Evolutionary conservation across 2,888 invertebrate species (phyloP).

Genomic region (Deroplatys truncata): DNA sequence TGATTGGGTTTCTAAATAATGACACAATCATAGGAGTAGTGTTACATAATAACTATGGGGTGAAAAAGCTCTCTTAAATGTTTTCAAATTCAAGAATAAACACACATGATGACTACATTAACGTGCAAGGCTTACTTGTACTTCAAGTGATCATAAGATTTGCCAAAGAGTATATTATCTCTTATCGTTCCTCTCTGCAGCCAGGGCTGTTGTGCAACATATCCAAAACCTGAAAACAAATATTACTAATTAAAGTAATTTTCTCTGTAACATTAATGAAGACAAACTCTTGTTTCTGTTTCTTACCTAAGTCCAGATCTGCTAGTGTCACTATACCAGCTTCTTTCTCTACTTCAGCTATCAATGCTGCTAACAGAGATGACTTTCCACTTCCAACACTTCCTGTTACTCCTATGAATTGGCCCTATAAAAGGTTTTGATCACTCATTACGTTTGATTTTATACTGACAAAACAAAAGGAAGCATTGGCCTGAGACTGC

Average conservation of each 20-base stretch:
- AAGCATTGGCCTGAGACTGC: too few relatives aligned
- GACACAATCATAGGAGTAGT: too few relatives aligned
- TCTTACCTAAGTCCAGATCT: slow-evolving; percentile 59
- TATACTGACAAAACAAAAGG: not conserved
- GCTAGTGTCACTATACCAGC: slow-evolving; percentile 66
- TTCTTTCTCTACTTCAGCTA: slow-evolving; percentile 75
- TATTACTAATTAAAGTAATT: not conserved
- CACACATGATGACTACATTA: too few relatives aligned
- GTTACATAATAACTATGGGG: too few relatives aligned
- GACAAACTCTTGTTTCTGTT: not conserved
- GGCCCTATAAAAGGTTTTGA: slow-evolving; percentile 52
- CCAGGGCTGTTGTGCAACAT: slow-evolving; percentile 89
- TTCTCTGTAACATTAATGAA: not conserved
- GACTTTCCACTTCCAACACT: slow-evolving; percentile 90
- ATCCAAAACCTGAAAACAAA: slow-evolving; percentile 64
- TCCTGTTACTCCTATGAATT: slow-evolving; percentile 83
- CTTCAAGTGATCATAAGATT: slow-evolving; percentile 69
- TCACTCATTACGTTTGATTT: not conserved
- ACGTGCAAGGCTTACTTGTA: slow-evolving; percentile 59
- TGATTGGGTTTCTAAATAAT: too few relatives aligned
- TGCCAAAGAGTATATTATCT: slow-evolving; percentile 93
- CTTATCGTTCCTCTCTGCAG: slow-evolving; percentile 84
- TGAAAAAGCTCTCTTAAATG: too few relatives aligned
- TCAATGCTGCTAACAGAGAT: slow-evolving; percentile 74
- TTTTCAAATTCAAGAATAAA: too few relatives aligned